A percentile compares a stretch with the other conserved stretches of the same genome.
These are phyloP conservation scores for Laupala kohalensis DNA, from an alignment of 1,140 invertebrate species.

Conservation along the genomic window DNA sequence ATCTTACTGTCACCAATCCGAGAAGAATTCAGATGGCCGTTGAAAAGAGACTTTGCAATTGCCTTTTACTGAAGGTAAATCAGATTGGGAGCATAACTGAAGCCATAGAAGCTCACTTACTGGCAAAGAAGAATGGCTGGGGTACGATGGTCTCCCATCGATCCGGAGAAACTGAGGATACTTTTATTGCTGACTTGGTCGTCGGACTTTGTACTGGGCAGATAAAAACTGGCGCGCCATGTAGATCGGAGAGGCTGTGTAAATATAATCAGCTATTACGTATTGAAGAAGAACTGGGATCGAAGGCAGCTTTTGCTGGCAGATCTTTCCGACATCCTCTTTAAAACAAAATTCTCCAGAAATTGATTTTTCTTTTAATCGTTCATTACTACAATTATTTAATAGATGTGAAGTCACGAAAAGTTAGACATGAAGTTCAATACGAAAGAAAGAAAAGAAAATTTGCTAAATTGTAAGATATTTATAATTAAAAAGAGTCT, in stretches of 20 bases:
- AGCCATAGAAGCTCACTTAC: slow-evolving; percentile 85
- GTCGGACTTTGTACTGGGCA: slow-evolving; percentile 92
- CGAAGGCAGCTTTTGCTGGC: slow-evolving; percentile 82
- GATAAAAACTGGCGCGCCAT: slow-evolving; percentile 98
- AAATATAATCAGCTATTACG: slow-evolving; percentile 99
- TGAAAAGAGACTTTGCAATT: slow-evolving; percentile 96
- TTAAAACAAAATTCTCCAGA: no score
- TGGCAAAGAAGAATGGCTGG: slow-evolving; percentile 92
- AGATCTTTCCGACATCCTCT: slow-evolving; percentile 87
- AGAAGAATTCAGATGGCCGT: slow-evolving; percentile 53
- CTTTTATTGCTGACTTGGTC: slow-evolving; percentile 96
- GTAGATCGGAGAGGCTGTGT: slow-evolving; percentile 91
- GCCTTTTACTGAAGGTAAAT: slow-evolving; percentile 92
- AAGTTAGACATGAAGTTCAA: no score
- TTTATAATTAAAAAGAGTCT: no score
- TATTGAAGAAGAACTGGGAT: slow-evolving; percentile 95
- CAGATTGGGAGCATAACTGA: slow-evolving; percentile 98
- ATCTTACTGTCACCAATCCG: slow-evolving; percentile 88
- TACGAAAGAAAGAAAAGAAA: no score
- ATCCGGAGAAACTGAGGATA: slow-evolving; percentile 98
- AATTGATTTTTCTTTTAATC: no score
- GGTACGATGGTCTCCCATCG: slow-evolving; percentile 96
- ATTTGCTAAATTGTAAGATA: no score
- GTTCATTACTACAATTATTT: no score
- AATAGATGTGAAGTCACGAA: no score